Evolutionary conservation across 1,140 invertebrate species (phyloP).

Genomic region (Drosophila baimaii): DNA sequence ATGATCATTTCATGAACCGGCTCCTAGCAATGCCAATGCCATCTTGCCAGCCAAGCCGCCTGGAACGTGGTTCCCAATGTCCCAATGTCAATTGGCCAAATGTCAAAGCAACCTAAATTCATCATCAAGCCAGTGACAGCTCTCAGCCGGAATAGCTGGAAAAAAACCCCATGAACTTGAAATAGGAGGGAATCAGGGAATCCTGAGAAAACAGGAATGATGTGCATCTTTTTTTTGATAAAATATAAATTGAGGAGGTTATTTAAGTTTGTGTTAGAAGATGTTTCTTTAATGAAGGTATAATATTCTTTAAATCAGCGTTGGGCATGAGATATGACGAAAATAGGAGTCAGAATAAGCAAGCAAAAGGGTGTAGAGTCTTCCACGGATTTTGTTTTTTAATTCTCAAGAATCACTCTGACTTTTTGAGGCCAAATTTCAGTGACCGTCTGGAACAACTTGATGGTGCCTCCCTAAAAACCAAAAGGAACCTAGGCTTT

Average conservation of each 20-base stretch:
- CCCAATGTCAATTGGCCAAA: constrained; percentile 66
- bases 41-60: constrained; percentile 10
- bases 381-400: no score
- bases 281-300: neutral
- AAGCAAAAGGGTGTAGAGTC: no score
- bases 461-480: no score
- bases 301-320: no score
- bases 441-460: no score
- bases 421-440: no score
- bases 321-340: no score
- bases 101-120: constrained; percentile 58
- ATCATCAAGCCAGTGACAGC: constrained; percentile 54
- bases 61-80: constrained; percentile 28
- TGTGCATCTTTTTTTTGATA: neutral
- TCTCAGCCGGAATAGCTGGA: constrained; percentile 3
- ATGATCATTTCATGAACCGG: constrained; percentile 48
- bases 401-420: no score
- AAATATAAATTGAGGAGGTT: no score
- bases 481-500: no score
- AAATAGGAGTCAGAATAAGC: no score
- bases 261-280: no score
- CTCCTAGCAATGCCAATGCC: constrained; percentile 46
- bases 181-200: constrained; percentile 27
- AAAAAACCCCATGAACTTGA: constrained; percentile 39
- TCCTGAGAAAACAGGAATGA: constrained; percentile 4